These are phyloP conservation scores for Holcopasites calliopsidis DNA, from an alignment of 1,140 invertebrate species.

Conservation along the genomic window DNA sequence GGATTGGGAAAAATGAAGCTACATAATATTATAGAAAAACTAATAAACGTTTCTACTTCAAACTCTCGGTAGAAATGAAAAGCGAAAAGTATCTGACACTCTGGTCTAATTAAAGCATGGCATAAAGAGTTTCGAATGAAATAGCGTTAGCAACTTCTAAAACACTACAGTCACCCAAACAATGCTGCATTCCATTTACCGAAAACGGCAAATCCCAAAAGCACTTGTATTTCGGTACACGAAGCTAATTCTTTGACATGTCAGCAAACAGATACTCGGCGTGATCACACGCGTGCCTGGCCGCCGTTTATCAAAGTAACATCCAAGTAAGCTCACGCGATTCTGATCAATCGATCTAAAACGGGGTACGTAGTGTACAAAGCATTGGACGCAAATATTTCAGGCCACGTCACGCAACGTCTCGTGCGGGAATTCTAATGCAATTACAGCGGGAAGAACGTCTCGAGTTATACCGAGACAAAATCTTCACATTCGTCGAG, in stretches of 20 bases:
- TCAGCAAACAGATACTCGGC: not conserved
- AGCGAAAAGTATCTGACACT: too few relatives aligned
- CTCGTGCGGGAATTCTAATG: not conserved
- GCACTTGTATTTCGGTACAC: too few relatives aligned
- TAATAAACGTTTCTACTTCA: too few relatives aligned
- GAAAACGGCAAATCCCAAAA: too few relatives aligned
- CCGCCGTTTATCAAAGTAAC: not conserved
- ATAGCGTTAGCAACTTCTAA: too few relatives aligned
- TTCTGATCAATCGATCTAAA: conserved; percentile 17
- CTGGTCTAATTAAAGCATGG: too few relatives aligned
- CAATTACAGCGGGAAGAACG: not conserved
- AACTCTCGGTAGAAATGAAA: too few relatives aligned
- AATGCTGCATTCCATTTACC: too few relatives aligned
- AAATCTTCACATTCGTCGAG: not conserved
- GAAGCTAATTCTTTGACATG: not conserved
- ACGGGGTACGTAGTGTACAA: not conserved
- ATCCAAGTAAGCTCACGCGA: conserved; percentile 1
- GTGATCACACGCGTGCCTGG: not conserved
- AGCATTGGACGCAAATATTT: not conserved
- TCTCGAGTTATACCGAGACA: not conserved
- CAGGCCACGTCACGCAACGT: conserved; percentile 4
- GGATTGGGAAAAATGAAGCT: too few relatives aligned
- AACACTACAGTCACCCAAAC: too few relatives aligned
- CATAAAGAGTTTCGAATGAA: too few relatives aligned
- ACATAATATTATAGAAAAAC: too few relatives aligned